These are phyloP conservation scores for Tuta absoluta DNA, from an alignment of 2,888 invertebrate genomes.

Conservation along the genomic window DNA sequence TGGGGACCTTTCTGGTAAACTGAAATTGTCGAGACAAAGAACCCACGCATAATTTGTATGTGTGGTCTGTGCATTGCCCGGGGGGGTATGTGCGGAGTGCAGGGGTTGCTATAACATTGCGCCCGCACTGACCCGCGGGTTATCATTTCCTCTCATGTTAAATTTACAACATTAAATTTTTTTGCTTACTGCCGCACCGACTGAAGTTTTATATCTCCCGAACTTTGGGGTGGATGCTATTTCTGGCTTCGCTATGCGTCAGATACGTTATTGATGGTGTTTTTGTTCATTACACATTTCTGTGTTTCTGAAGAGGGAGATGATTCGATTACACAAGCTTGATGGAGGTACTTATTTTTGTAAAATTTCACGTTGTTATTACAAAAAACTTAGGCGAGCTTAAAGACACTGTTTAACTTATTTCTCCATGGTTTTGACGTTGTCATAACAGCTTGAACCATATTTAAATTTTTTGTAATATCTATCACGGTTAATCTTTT, in stretches of 20 bases:
- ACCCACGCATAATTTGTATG: background rate
- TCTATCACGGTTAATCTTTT: too few relatives aligned
- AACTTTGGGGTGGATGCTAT: conserved; percentile 28
- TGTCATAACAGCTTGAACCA: too few relatives aligned
- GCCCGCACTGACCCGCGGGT: conserved; percentile 73
- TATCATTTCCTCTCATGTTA: conserved; percentile 81
- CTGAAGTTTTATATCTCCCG: conserved; percentile 44
- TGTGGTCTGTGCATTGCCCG: conserved; percentile 50
- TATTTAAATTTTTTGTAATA: too few relatives aligned
- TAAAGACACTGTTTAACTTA: too few relatives aligned
- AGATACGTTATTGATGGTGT: conserved; percentile 19
- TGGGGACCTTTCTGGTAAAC: too few relatives aligned
- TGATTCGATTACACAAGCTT: too few relatives aligned
- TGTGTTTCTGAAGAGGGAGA: background rate
- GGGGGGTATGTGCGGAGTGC: conserved; percentile 39
- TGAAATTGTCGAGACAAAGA: too few relatives aligned
- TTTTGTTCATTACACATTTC: background rate
- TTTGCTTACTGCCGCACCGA: conserved; percentile 57
- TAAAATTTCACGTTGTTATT: too few relatives aligned
- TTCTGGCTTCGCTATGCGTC: conserved; percentile 34
- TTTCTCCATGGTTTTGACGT: too few relatives aligned
- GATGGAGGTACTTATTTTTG: too few relatives aligned
- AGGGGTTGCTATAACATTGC: conserved; percentile 21
- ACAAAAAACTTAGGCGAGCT: too few relatives aligned
- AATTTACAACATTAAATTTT: conserved; percentile 74